Percentiles rank a stretch among this genome's conserved stretches.
Conservation (phyloP, 2,888 invertebrate genomes). For the Spicauda simplicius region DNA sequence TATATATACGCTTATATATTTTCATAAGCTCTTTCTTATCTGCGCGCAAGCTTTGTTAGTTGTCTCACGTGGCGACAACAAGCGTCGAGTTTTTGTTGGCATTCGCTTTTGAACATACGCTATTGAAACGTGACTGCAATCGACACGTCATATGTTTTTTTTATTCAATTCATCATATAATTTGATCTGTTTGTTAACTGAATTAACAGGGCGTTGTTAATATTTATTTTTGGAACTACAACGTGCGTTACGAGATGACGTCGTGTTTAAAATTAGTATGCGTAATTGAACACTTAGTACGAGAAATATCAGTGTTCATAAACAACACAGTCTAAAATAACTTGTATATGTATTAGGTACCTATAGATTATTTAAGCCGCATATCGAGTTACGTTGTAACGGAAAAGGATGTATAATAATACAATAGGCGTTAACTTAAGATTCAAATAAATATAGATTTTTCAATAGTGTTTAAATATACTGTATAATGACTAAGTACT, state of each 20-base stretch:
- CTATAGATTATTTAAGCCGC: too few relatives aligned
- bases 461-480: too few relatives aligned
- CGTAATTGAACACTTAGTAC: not conserved
- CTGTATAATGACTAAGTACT: too few relatives aligned
- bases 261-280: not conserved
- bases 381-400: too few relatives aligned
- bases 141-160: conserved; percentile 21
- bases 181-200: not conserved
- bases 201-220: not conserved
- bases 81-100: conserved; percentile 56
- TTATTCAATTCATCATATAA: not conserved
- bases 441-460: too few relatives aligned
- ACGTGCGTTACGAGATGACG: not conserved
- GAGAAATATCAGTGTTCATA: not conserved
- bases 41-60: conserved; percentile 32
- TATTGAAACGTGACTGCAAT: conserved; percentile 56
- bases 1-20: not conserved
- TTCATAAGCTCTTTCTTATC: conserved; percentile 8
- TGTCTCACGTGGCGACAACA: conserved; percentile 53
- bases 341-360: too few relatives aligned
- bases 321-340: too few relatives aligned
- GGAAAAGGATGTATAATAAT: too few relatives aligned
- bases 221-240: conserved; percentile 2
- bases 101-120: conserved; percentile 52
- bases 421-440: too few relatives aligned